phyloP scores from a whole-genome alignment of 1,140 invertebrate species.

The Orchestia grillus region DNA sequence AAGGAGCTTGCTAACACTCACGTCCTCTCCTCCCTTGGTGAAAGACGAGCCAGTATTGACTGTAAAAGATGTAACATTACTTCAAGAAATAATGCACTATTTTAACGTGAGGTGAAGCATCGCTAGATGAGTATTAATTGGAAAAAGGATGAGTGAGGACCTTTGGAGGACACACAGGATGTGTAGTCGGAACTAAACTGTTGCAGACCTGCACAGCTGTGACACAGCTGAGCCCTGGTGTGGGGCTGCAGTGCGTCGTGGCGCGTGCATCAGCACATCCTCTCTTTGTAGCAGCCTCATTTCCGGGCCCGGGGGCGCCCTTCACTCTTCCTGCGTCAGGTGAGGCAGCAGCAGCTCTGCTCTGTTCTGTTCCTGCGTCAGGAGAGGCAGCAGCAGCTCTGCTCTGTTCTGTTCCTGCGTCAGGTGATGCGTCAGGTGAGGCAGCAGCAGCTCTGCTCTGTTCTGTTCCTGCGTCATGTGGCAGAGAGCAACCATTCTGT shows the following conservation, averaged over 20 bases:
- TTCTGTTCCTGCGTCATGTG: not conserved
- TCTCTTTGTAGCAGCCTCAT: not conserved
- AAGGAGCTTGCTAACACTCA: too few species aligned
- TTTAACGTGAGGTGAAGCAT: too few species aligned
- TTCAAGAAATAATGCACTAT: too few species aligned
- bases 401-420: not conserved
- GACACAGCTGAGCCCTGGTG: not conserved
- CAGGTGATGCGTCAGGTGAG: not conserved
- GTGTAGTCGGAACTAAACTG: too few species aligned
- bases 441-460: not conserved
- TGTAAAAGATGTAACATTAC: too few species aligned
- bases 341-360: not conserved
- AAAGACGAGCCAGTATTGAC: too few species aligned
- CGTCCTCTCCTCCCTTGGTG: too few species aligned
- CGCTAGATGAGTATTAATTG: too few species aligned
- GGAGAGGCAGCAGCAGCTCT: not conserved
- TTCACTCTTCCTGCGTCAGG: not conserved
- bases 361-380: not conserved
- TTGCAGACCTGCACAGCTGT: not conserved
- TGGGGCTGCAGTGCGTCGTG: not conserved
- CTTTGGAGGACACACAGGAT: too few species aligned
- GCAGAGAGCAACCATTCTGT: too few species aligned
- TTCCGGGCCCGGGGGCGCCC: not conserved
- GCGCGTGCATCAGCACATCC: constrained; percentile 13
- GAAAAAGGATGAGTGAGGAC: too few species aligned